Evolutionary conservation across 2,888 invertebrate genomes (phyloP), one percentile per base, ranked within the genome.

Genomic region (Melinaea menophilus): DNA sequence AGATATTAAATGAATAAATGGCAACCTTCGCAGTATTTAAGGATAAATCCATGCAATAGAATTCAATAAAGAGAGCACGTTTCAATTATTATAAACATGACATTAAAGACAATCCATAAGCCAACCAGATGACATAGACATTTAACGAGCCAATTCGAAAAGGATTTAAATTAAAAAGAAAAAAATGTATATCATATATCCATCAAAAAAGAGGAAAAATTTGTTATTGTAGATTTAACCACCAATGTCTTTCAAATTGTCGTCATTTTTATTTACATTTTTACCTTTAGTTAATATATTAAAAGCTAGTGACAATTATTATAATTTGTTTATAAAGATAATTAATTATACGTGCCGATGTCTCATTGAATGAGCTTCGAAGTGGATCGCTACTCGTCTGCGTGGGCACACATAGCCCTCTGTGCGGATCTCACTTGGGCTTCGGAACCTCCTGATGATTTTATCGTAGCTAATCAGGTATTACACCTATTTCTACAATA

Each of bases 361-460:
- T 83, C 84, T 85, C 90, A 88, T 90, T 90, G 90, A 90, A 90
- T 90, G 90, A 90, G 79, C 89, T 88, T 88, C 89, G 88, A 88
- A 75, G 88, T 86, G 86, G 90, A 89, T 85, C 86, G 86, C 72
- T 81, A 83, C 73, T 82, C 84, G 78, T 85, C 88, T 81, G 83
- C 88, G 79, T 90, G 90, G 90, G 90, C 88, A 80, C 89, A 88
- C 75, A 84, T 90, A 77, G 90, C 89, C 89, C 89, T 89, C 68
- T 89, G 89, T 86, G 90, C 90, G 79, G 89, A 90, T 84, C 84
- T 87, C 80, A 90, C 90, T 77, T 90, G 90, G 90, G 82, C 86
- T 73, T 78, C 83, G 68, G 87, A 90, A 81, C 85, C 88, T 70
- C 89, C 87, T 55, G 90, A 90, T 86, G 90, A 88, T 68, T 90